phyloP scores from a whole-genome alignment of 2,797 vertebrate species.

The Enteromius trimaculatus region DNA sequence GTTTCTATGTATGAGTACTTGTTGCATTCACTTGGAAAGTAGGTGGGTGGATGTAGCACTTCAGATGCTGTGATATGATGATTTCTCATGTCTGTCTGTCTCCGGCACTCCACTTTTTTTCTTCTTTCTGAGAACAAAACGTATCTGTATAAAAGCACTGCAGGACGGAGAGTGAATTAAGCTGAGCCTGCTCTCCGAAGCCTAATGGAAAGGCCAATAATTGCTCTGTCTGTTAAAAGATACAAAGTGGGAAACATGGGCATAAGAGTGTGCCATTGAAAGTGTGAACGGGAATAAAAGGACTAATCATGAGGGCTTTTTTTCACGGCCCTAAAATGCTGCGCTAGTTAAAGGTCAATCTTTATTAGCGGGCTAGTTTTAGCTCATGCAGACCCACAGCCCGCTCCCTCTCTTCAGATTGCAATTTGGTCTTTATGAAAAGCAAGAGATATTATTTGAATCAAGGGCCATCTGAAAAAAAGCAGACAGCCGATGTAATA shows the following conservation, averaged over 20 bases:
- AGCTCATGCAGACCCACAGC: slow-evolving; percentile 42
- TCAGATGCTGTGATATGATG: slow-evolving; percentile 56
- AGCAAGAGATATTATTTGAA: slow-evolving; percentile 62
- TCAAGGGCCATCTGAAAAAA: slow-evolving; percentile 53
- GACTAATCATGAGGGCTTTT: slow-evolving; percentile 53
- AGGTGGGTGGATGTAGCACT: slow-evolving; percentile 52
- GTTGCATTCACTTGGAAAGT: slow-evolving; percentile 49
- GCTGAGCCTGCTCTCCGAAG: slow-evolving; percentile 44
- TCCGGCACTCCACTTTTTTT: slow-evolving; percentile 38
- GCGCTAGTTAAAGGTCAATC: slow-evolving; percentile 59
- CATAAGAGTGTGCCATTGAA: slow-evolving; percentile 59
- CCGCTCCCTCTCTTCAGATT: slow-evolving; percentile 47
- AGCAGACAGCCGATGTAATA: slow-evolving; percentile 49
- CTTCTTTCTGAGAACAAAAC: slow-evolving; percentile 49
- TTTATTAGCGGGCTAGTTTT: slow-evolving; percentile 65
- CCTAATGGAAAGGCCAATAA: slow-evolving; percentile 62
- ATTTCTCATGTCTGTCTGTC: slow-evolving; percentile 56
- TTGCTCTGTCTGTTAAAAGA: slow-evolving; percentile 61
- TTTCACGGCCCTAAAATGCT: slow-evolving; percentile 48
- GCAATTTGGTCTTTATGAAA: slow-evolving; percentile 60
- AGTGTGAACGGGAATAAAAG: slow-evolving; percentile 61
- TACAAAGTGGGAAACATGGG: slow-evolving; percentile 52
- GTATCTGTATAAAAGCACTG: slow-evolving; percentile 45
- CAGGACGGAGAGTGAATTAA: slow-evolving; percentile 64
- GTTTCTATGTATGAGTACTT: slow-evolving; percentile 52